Percentiles rank a stretch among this genome's conserved stretches.
Conservation (phyloP, 1,140 invertebrate species). For the Stegodyphus dumicola region DNA sequence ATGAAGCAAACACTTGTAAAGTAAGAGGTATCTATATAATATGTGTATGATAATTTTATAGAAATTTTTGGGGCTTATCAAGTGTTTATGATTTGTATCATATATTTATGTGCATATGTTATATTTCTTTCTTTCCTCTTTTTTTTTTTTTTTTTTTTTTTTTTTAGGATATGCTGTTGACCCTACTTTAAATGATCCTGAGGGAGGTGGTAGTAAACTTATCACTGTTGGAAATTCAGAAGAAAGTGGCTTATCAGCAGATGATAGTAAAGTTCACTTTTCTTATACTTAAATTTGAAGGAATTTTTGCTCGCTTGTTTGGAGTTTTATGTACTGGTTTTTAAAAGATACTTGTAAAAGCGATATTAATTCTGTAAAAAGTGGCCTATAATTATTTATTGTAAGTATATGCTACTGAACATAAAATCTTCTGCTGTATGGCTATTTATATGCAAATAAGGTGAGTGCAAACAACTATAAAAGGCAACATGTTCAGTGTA, state of each 20-base stretch:
- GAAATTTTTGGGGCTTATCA: neutral
- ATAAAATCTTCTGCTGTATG: too few species aligned
- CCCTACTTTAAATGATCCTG: slow-evolving; percentile 66
- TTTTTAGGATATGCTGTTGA: slow-evolving; percentile 71
- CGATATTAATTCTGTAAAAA: too few species aligned
- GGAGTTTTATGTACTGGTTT: neutral
- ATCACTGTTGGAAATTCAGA: slow-evolving; percentile 1
- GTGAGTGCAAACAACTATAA: too few species aligned
- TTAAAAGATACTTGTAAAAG: neutral
- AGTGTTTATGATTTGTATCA: neutral
- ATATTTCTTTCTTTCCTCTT: neutral
- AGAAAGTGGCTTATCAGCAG: neutral
- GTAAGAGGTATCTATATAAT: too few species aligned
- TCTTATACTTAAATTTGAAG: neutral
- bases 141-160: neutral
- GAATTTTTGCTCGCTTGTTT: neutral
- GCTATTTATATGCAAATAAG: too few species aligned
- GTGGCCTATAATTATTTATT: too few species aligned
- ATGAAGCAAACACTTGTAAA: too few species aligned
- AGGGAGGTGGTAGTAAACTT: slow-evolving; percentile 17
- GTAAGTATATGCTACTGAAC: too few species aligned
- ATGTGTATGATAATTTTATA: too few species aligned
- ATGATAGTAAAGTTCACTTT: slow-evolving; percentile 26
- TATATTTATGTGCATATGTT: neutral
- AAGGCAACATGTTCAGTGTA: too few species aligned